Conservation (phyloP, 2,113 vertebrate species). For the Solenodon paradoxus region DNA sequence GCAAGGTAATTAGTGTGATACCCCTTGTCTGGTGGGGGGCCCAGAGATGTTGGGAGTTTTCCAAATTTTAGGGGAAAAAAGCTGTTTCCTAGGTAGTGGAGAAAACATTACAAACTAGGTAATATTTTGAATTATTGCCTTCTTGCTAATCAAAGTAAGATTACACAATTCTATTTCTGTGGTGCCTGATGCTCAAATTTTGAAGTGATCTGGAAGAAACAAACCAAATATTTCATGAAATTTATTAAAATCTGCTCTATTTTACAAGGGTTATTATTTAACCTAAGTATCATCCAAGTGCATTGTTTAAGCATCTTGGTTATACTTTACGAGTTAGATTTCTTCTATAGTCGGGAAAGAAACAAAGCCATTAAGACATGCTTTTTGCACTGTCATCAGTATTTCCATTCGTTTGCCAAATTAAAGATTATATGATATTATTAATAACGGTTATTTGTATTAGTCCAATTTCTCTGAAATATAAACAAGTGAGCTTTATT, state of each 20-base stretch:
- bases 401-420: slow-evolving; percentile 69
- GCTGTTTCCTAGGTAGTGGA: neutral
- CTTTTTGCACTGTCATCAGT: slow-evolving; percentile 61
- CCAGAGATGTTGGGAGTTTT: neutral
- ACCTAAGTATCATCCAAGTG: slow-evolving; percentile 57
- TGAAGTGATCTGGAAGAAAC: slow-evolving; percentile 31
- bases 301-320: slow-evolving; percentile 65
- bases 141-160: neutral
- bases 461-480: slow-evolving; percentile 53
- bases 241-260: slow-evolving; percentile 43
- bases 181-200: slow-evolving; percentile 5
- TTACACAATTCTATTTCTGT: slow-evolving; percentile 12
- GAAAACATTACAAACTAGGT: neutral
- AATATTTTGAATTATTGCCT: slow-evolving; percentile 39
- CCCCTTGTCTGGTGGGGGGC: neutral
- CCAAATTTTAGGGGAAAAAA: slow-evolving; percentile 10
- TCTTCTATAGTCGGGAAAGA: slow-evolving; percentile 48
- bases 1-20: neutral
- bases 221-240: slow-evolving; percentile 53
- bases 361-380: slow-evolving; percentile 46
- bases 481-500: slow-evolving; percentile 59
- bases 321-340: slow-evolving; percentile 61
- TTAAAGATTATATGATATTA: slow-evolving; percentile 67
- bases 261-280: slow-evolving; percentile 56
- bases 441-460: slow-evolving; percentile 53